phyloP scores from a whole-genome alignment of 2,888 invertebrate species.

The Baronia brevicornis region DNA sequence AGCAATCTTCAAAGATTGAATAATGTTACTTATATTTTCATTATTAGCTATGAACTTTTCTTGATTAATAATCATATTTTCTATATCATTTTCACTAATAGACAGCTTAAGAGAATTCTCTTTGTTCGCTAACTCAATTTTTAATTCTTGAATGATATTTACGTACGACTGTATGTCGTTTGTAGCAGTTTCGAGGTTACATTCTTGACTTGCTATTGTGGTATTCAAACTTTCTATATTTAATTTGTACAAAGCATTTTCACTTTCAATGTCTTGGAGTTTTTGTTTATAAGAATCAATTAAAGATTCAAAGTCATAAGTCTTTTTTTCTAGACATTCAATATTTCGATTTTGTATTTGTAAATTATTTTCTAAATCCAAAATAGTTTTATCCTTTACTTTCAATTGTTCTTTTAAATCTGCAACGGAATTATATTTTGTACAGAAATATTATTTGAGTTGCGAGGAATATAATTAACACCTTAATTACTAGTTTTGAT shows the following conservation, averaged over 20 bases:
- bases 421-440: slow-evolving; percentile 22
- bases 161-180: slow-evolving; percentile 48
- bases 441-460: slow-evolving; percentile 17
- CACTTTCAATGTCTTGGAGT: slow-evolving; percentile 35
- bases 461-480: too few relatives aligned
- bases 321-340: slow-evolving; percentile 38
- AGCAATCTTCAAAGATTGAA: slow-evolving; percentile 42
- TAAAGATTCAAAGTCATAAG: slow-evolving; percentile 33
- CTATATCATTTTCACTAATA: slow-evolving; percentile 36
- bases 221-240: slow-evolving; percentile 43
- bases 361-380: slow-evolving; percentile 43
- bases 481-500: too few relatives aligned
- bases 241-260: slow-evolving; percentile 41
- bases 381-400: slow-evolving; percentile 35
- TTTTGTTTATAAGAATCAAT: slow-evolving; percentile 37
- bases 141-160: slow-evolving; percentile 44
- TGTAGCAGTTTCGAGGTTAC: slow-evolving; percentile 32
- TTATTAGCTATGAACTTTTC: slow-evolving; percentile 52
- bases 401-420: slow-evolving; percentile 38
- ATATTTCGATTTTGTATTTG: slow-evolving; percentile 39
- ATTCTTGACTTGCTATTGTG: slow-evolving; percentile 44
- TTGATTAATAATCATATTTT: slow-evolving; percentile 50
- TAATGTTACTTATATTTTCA: slow-evolving; percentile 56
- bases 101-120: slow-evolving; percentile 27
- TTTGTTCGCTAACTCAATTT: slow-evolving; percentile 39